These are phyloP conservation scores for Illadopsis cleaveri DNA, from an alignment of 2,113 vertebrate species.

Conservation along the genomic window DNA sequence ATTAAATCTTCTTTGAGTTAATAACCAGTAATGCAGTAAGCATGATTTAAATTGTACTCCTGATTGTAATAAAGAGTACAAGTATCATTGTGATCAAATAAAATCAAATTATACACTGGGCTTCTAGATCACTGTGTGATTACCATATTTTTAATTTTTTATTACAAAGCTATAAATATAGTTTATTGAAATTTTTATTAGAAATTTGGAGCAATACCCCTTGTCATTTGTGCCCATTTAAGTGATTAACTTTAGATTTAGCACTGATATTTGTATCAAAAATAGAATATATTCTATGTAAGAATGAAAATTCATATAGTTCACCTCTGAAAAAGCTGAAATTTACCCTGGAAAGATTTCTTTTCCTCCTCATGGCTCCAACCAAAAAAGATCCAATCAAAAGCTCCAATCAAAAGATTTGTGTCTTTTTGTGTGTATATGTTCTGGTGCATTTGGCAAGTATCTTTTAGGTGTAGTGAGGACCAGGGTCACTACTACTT, in stretches of 20 bases:
- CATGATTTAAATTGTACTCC: constrained; percentile 6
- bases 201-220: not conserved
- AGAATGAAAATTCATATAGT: not conserved
- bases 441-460: not conserved
- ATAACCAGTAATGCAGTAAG: constrained; percentile 37
- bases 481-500: not conserved
- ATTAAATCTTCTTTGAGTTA: constrained; percentile 44
- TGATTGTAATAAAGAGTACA: constrained; percentile 10
- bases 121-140: not conserved
- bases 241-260: not conserved
- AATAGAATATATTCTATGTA: not conserved
- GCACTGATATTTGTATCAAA: not conserved
- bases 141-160: not conserved
- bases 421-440: not conserved
- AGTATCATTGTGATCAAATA: constrained; percentile 26
- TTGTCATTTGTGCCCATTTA: not conserved
- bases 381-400: not conserved
- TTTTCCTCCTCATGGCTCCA: not conserved
- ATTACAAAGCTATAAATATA: not conserved
- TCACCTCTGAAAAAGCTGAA: not conserved
- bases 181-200: not conserved
- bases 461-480: not conserved
- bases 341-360: not conserved
- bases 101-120: constrained; percentile 1
- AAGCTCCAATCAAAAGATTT: not conserved